Evolutionary conservation across 1,140 invertebrate genomes (phyloP).

Genomic region (Ooceraea biroi): DNA sequence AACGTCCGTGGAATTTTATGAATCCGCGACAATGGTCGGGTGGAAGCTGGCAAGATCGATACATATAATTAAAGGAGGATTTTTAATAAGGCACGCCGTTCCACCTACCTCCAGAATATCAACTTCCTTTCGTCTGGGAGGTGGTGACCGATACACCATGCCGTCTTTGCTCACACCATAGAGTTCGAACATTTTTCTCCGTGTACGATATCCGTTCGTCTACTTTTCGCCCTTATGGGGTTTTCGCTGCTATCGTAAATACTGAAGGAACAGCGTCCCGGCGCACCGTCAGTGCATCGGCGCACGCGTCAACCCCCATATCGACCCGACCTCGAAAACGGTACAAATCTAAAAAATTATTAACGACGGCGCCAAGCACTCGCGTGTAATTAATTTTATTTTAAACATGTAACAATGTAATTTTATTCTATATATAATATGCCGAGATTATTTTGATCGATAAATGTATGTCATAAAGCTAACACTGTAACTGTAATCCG

Average conservation of each 20-base stretch:
- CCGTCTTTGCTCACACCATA: slow-evolving; percentile 81
- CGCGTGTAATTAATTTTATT: too few species aligned
- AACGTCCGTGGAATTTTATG: neutral
- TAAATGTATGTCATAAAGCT: too few species aligned
- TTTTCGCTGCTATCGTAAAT: slow-evolving; percentile 61
- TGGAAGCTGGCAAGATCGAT: neutral
- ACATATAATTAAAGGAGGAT: neutral
- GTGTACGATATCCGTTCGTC: slow-evolving; percentile 20
- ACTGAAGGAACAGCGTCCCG: slow-evolving; percentile 62
- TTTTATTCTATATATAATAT: too few species aligned
- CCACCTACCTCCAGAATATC: slow-evolving; percentile 83
- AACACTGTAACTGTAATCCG: too few species aligned
- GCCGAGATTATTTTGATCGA: too few species aligned
- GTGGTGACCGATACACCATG: slow-evolving; percentile 82
- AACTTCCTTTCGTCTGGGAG: slow-evolving; percentile 82
- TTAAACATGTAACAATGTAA: too few species aligned
- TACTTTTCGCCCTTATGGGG: slow-evolving; percentile 30
- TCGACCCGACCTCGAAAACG: slow-evolving; percentile 75
- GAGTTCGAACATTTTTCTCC: slow-evolving; percentile 81
- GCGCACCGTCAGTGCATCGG: neutral
- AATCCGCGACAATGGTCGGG: neutral
- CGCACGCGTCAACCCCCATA: slow-evolving; percentile 78
- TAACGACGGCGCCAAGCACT: too few species aligned
- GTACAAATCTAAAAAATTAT: slow-evolving; percentile 65
- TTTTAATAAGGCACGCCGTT: neutral